These are phyloP conservation scores for Escarpia spicata DNA, from an alignment of 2,888 invertebrate genomes.

Conservation along the genomic window DNA sequence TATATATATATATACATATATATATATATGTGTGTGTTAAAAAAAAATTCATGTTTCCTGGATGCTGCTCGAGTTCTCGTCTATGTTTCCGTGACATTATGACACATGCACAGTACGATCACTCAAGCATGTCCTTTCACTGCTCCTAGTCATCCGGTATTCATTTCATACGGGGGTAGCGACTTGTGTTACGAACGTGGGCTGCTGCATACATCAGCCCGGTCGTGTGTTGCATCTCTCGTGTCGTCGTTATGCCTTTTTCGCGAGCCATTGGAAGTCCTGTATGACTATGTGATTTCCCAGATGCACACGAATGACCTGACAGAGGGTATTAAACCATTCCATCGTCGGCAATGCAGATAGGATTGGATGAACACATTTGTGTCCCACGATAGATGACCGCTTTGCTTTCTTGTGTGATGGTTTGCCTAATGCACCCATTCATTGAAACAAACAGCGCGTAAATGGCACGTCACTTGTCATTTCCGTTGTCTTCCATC, in stretches of 20 bases:
- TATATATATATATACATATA: too few species aligned
- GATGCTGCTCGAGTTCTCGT: too few species aligned
- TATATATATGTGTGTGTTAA: too few species aligned
- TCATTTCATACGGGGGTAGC: not conserved
- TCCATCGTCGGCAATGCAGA: conserved; percentile 5
- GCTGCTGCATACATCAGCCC: not conserved
- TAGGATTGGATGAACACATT: conserved; percentile 16
- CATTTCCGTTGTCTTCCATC: not conserved
- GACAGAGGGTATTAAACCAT: not conserved
- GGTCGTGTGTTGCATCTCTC: not conserved
- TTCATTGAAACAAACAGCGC: conserved; percentile 13
- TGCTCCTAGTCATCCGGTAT: not conserved
- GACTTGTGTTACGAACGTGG: not conserved
- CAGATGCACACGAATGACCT: not conserved
- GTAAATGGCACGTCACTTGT: conserved; percentile 16
- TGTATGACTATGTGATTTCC: not conserved
- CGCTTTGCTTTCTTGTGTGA: not conserved
- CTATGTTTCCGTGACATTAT: not conserved
- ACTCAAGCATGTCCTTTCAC: not conserved
- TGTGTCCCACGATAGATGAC: not conserved
- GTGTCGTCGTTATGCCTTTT: not conserved
- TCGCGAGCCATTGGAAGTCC: not conserved
- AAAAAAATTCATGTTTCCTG: too few species aligned
- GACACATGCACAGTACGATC: not conserved
- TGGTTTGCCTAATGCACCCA: conserved; percentile 1